Base-by-base conservation (phyloP, 1,140 invertebrate species). In the Drosophila gunungcola region DNA sequence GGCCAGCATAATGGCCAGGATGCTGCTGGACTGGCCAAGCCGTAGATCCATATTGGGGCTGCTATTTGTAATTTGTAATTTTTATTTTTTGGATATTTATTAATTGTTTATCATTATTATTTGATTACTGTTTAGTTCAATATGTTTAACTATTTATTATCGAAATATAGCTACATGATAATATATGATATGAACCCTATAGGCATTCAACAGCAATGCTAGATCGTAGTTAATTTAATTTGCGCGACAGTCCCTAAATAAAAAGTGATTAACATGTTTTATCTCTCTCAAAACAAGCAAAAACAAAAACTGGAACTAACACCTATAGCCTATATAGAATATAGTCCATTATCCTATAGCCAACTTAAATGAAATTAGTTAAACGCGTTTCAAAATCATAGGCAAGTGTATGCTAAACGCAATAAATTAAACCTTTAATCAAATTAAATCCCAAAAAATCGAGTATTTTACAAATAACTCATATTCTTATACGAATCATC, bases 111-210 rank as follows among this genome's bases (percentile, higher is more conserved):
- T 45, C 55, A 76, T 78, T 78, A 56, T 84, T 78, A 80, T 86
- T 85, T 85, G 78, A 88, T 88, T 83, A 86, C 76, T 79, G 72
- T 89, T 86, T 86, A 86, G 83, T 89, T 88, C 76, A 88, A 89
- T 88, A 89, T 77, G 83, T 88, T 88, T 88, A 88, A 89, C 64
- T 88, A 88, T 88, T 88, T 89, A 89, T 89, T 88, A 88, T 80
- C 63, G 60, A 83, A 88, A 83, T 83, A 79, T 88, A 88, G 80
- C 75, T 89, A 89, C 80, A 78, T 81, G 51, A 77, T 60, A 76
- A 68, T n/a, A 55, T 46, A 53, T 58, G 48, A 76, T 63, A 82
- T 54, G 27, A 83, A 83, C 52, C 53, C 45, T 68, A 77, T 27
- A 39, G 16, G 65, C 65, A 46, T 68, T 68, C 27, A 62, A 21